Conservation (phyloP, 1,140 invertebrate species). For the Drosophila parvula region DNA sequence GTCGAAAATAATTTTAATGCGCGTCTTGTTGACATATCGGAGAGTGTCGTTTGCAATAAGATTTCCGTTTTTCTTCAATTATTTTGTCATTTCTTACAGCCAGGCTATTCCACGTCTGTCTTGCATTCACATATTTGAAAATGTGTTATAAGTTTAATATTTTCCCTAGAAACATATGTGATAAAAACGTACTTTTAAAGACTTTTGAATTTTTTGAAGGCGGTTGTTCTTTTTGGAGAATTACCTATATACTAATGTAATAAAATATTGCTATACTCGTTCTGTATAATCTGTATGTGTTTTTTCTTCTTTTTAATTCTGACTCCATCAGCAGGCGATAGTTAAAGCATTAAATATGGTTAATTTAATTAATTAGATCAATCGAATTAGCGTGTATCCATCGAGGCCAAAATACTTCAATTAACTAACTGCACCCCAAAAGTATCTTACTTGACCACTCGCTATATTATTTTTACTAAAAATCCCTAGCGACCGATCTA, state of each 20-base stretch:
- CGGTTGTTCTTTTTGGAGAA: too few relatives aligned
- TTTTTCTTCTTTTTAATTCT: background rate
- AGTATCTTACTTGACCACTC: background rate
- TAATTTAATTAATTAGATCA: conserved; percentile 1
- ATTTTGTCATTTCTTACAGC: too few relatives aligned
- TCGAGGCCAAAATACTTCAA: background rate
- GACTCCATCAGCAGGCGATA: background rate
- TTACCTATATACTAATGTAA: background rate
- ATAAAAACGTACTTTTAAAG: too few relatives aligned
- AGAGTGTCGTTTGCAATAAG: too few relatives aligned
- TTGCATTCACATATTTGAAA: too few relatives aligned
- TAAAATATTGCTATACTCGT: background rate
- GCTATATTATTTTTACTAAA: background rate
- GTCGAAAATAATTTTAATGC: too few relatives aligned
- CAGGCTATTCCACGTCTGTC: too few relatives aligned
- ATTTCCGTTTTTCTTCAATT: too few relatives aligned
- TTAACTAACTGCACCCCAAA: background rate
- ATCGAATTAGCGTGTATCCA: background rate
- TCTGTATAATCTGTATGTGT: background rate
- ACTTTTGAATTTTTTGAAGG: too few relatives aligned
- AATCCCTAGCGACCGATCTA: background rate
- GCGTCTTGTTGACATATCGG: too few relatives aligned
- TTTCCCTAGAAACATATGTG: too few relatives aligned
- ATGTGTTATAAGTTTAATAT: too few relatives aligned
- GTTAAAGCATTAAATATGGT: background rate